Conservation (phyloP, 2,888 invertebrate species). For the Cephus runcator region DNA sequence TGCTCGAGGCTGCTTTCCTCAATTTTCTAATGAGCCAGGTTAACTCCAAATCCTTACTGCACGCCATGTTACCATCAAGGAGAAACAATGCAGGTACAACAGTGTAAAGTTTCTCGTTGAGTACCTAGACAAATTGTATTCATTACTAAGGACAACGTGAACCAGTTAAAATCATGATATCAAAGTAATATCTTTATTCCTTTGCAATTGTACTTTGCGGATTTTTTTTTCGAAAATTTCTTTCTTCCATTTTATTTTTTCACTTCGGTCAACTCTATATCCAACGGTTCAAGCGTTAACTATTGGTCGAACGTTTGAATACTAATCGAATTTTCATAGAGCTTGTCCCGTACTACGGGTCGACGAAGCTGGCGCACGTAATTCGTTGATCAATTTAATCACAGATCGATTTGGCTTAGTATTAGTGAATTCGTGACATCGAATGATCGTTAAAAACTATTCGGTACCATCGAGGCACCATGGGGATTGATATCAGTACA, state of each 20-base stretch:
- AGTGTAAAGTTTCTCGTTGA: neutral
- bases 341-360: neutral
- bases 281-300: neutral
- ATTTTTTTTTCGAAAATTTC: neutral
- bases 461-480: neutral
- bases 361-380: slow-evolving; percentile 26
- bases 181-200: neutral
- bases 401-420: slow-evolving; percentile 16
- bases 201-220: neutral
- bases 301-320: neutral
- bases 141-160: neutral
- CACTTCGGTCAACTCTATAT: neutral
- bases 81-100: neutral
- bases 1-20: slow-evolving; percentile 10
- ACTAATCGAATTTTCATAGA: neutral
- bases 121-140: neutral
- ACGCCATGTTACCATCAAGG: slow-evolving; percentile 5
- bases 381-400: slow-evolving; percentile 35
- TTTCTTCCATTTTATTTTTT: neutral
- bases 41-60: slow-evolving; percentile 23
- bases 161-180: neutral
- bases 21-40: slow-evolving; percentile 32
- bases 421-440: neutral
- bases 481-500: slow-evolving; percentile 3
- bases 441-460: neutral